These are phyloP conservation scores for Rhingia campestris DNA, from an alignment of 2,888 invertebrate genomes.

Conservation along the genomic window DNA sequence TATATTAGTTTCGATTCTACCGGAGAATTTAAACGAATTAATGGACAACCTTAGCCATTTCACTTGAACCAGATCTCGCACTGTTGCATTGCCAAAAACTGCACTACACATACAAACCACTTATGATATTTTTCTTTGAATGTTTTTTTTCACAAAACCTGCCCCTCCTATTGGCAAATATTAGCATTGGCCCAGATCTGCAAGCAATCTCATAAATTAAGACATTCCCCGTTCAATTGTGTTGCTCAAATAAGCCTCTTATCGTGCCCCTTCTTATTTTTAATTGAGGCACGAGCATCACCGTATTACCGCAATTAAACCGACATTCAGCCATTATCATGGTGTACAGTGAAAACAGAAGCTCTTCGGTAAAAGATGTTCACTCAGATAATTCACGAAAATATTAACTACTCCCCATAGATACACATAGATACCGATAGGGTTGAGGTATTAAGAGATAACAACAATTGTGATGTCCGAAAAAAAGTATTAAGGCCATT, in stretches of 20 bases:
- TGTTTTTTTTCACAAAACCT: too few species aligned
- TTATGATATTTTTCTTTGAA: not conserved
- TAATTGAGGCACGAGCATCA: conserved; percentile 1
- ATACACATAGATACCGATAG: not conserved
- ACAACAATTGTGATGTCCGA: conserved; percentile 1
- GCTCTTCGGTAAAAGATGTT: not conserved
- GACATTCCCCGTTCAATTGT: conserved; percentile 30
- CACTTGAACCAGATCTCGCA: too few species aligned
- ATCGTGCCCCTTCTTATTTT: not conserved
- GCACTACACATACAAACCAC: not conserved
- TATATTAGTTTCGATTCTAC: too few species aligned
- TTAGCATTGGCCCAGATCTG: conserved; percentile 58
- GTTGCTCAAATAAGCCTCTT: conserved; percentile 29
- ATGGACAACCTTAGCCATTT: too few species aligned
- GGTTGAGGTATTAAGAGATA: not conserved
- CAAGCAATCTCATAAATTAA: conserved; percentile 32
- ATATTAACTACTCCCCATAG: not conserved
- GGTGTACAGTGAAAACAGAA: not conserved
- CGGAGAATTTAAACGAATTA: too few species aligned
- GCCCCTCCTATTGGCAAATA: conserved; percentile 47
- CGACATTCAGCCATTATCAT: not conserved
- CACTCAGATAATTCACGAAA: not conserved
- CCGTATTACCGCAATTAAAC: not conserved
- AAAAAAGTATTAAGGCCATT: not conserved
- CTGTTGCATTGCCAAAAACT: too few species aligned